Percentiles rank a stretch among this genome's conserved stretches.
These are phyloP conservation scores for Tetragnatha versicolor DNA, from an alignment of 1,140 invertebrate species.

Conservation along the genomic window DNA sequence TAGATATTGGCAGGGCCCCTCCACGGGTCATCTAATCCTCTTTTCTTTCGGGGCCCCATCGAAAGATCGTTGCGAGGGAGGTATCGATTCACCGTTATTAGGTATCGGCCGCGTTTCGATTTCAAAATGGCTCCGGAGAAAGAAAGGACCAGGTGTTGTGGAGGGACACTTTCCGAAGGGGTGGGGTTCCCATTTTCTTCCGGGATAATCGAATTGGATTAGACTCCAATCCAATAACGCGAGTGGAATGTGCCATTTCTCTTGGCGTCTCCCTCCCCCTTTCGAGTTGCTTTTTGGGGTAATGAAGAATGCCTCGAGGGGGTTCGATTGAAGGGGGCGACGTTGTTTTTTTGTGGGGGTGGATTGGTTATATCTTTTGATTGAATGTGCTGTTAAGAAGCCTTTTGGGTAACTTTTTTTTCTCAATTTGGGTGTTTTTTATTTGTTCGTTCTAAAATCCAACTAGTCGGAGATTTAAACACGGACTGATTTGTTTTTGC, in stretches of 20 bases:
- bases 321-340: neutral
- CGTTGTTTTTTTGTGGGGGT: neutral
- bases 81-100: slow-evolving; percentile 44
- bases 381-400: too few species aligned
- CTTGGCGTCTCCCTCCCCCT: neutral
- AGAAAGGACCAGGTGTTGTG: slow-evolving; percentile 44
- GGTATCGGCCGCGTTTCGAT: slow-evolving; percentile 46
- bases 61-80: slow-evolving; percentile 36
- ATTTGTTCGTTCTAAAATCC: neutral
- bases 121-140: slow-evolving; percentile 40
- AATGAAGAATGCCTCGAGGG: neutral
- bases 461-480: neutral
- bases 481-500: neutral
- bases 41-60: slow-evolving; percentile 38
- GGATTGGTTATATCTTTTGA: too few species aligned
- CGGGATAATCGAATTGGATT: slow-evolving; percentile 47
- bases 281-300: neutral
- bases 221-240: slow-evolving; percentile 48
- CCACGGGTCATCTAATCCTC: slow-evolving; percentile 30
- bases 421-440: neutral
- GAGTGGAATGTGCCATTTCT: slow-evolving; percentile 34
- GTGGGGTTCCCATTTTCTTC: slow-evolving; percentile 40
- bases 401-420: neutral
- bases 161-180: slow-evolving; percentile 32
- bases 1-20: slow-evolving; percentile 37